Evolutionary conservation across 2,113 vertebrate species (phyloP), one percentile per base, ranked within the genome.

Genomic region (Paracanthobrama guichenoti): DNA sequence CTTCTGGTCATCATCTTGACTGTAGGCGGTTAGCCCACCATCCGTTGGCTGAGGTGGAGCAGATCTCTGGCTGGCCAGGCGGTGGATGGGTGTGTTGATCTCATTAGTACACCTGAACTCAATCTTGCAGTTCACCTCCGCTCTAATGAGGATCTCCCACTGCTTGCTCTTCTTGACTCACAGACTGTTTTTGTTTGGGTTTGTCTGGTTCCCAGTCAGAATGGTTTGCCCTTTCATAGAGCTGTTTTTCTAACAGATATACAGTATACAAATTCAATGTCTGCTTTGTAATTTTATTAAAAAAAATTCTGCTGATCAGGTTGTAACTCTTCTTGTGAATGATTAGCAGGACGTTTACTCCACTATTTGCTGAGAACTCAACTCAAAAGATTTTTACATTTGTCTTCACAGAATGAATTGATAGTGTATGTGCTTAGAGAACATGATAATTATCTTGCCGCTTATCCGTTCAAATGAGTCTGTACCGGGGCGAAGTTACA

Each of bases 141-240:
- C 77, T 86, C 76, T 86, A 88, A 88, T 88, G 87, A 88, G 72
- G 60, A 72, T 79, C 85, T 81, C 85, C 82, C 59, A 79, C 87
- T 66, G 87, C 77, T 79, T 82, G 78, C 59, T 85, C 78, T 79
- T 82, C 72, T 31, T 77, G 42, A 77, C 77, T 48, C 53, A 48
- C 39, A 0, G 35, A 74, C 75, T 62, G 72, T 74, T 84, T 59
- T 81, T 84, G 84, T 83, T 85, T 83, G 60, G 44, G 31, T 85
- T 67, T 73, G 64, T 80, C 6, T 16, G 12, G n/a, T 48, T 31
- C 24, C 62, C 18, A 13, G 28, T 77, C 66, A 76, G 69, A 60
- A 76, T 60, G 31, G 77, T 12, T 79, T 44, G 16, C 26, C 26
- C 18, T 26, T 24, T 87, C 55, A 5, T 31, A 60, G 14, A 59